phyloP scores from a whole-genome alignment of 2,797 vertebrate genomes.

The Coracias cyanogaster region DNA sequence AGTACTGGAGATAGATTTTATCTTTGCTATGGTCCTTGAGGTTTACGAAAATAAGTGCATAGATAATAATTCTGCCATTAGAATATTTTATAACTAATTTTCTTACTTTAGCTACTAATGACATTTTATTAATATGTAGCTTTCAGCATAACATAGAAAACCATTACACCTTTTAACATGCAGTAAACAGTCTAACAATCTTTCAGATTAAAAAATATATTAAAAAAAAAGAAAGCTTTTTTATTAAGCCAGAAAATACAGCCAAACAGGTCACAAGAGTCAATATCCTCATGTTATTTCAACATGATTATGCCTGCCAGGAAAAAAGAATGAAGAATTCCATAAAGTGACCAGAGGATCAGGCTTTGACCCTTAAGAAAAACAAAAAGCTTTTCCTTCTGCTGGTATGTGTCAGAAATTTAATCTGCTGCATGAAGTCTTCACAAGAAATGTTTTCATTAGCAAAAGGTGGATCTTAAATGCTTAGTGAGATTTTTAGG shows the following conservation, averaged over 20 bases:
- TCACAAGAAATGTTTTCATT: neutral
- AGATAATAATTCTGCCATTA: neutral
- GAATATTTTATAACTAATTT: neutral
- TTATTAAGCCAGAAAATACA: slow-evolving; percentile 16
- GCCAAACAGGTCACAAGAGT: neutral
- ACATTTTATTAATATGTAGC: neutral
- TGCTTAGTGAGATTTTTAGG: neutral
- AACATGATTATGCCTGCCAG: neutral
- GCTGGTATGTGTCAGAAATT: neutral
- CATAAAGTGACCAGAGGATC: neutral
- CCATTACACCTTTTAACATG: neutral
- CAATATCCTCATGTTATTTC: neutral
- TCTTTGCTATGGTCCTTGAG: neutral
- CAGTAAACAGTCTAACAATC: neutral
- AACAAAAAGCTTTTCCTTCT: neutral
- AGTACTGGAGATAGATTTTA: neutral
- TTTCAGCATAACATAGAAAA: slow-evolving; percentile 14
- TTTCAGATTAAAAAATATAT: neutral
- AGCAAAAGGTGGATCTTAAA: neutral
- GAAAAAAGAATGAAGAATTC: neutral
- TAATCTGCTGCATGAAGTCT: neutral
- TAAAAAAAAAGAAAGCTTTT: neutral
- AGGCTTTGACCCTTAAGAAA: neutral
- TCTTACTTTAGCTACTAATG: neutral
- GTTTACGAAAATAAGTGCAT: neutral